These are phyloP conservation scores for Torymus tubicola DNA, from an alignment of 2,888 invertebrate species.

Conservation along the genomic window DNA sequence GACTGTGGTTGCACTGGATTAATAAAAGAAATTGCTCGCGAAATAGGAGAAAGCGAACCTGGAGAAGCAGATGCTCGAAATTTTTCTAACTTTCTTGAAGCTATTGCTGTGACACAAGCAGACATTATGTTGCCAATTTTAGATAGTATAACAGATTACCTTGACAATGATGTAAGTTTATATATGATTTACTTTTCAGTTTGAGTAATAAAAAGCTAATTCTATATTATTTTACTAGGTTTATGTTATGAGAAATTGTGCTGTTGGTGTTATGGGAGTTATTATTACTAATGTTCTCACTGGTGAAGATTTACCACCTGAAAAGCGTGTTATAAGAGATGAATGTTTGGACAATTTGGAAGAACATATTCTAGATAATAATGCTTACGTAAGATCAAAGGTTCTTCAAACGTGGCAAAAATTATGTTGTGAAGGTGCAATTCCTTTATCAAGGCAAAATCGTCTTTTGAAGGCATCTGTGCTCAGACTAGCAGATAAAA, in stretches of 20 bases:
- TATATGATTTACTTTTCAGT: neutral
- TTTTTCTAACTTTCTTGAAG: conserved; percentile 70
- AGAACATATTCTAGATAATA: conserved; percentile 89
- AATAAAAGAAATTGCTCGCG: conserved; percentile 85
- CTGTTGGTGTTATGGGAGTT: conserved; percentile 89
- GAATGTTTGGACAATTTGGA: conserved; percentile 87
- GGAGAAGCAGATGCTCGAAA: conserved; percentile 77
- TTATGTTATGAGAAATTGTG: conserved; percentile 85
- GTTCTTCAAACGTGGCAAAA: conserved; percentile 89
- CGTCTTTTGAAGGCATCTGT: conserved; percentile 83
- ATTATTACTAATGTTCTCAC: conserved; percentile 85
- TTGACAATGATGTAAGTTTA: conserved; percentile 67
- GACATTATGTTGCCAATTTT: conserved; percentile 69
- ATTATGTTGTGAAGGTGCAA: conserved; percentile 86
- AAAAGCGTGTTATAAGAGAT: conserved; percentile 84
- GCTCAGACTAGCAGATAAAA: conserved; percentile 88
- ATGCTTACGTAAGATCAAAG: conserved; percentile 91
- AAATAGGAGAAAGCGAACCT: conserved; percentile 84
- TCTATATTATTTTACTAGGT: conserved; percentile 68
- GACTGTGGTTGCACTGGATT: conserved; percentile 84
- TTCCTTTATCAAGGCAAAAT: conserved; percentile 86
- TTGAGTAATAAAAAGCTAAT: conserved; percentile 19
- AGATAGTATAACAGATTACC: conserved; percentile 68
- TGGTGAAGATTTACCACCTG: conserved; percentile 84
- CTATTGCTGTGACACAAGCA: conserved; percentile 64